Evolutionary conservation across 2,113 vertebrate species (phyloP), one percentile per base, ranked within the genome.

Genomic region (Reinhardtius hippoglossoides): DNA sequence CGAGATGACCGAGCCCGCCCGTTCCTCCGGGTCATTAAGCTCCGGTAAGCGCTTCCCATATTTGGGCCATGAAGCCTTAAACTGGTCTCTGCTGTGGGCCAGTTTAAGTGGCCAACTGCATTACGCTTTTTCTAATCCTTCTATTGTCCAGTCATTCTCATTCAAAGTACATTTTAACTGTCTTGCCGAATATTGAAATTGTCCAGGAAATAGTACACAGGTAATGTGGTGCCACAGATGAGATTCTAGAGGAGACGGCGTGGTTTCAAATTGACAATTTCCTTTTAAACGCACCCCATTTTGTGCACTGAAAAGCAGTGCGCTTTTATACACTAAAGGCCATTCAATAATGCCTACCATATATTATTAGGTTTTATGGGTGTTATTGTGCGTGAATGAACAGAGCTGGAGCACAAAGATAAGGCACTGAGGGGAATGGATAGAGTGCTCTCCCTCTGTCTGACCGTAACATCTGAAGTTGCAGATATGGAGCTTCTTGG

Each of bases 1-100:
- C 26, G 93, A 94, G 89, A 90, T 92, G 91, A 21, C 63, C 62
- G 93, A 93, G 89, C 91, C 83, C 83, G 87, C 86, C n/a, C 89
- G 80, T 70, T 94, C 93, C 48, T 80, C 92, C 46, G 92, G 91
- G 82, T 94, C 93, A 52, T 40, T 64, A 61, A 87, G 91, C 89
- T 94, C 94, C 89, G 94, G 92, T 93, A 93, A 94, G 91, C 8
- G 61, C 83, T 75, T 66, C 35, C 56, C 35, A 80, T 80, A 82
- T 74, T 83, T 64, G 31, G 55, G 4, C 24, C 80, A 56, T 60
- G 40, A 65, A 48, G 59, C 12, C 20, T 55, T 12, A 23, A 50
- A 63, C 58, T 76, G 12, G 26, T 58, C 15, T 18, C 18, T 54
- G 4, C 8, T 40, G 21, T 35, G 27, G 23, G 23, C 27, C 61